phyloP scores from a whole-genome alignment of 2,888 invertebrate species.

The Ecliptopera silaceata region DNA sequence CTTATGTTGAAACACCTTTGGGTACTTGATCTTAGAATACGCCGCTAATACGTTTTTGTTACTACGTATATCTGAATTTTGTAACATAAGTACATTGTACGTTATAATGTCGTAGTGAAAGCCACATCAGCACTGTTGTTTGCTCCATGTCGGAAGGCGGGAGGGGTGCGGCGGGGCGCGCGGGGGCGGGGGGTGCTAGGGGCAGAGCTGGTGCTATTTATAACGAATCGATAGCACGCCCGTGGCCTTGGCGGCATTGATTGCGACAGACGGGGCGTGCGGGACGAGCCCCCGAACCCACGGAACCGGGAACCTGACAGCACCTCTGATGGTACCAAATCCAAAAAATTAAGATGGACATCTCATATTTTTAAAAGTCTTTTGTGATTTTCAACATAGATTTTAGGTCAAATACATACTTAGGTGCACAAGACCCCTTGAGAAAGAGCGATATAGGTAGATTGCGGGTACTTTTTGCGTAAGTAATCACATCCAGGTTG shows the following conservation, averaged over 20 bases:
- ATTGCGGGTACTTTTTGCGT: no score
- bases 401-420: no score
- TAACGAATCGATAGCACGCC: slow-evolving; percentile 77
- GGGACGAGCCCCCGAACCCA: slow-evolving; percentile 67
- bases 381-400: no score
- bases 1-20: background rate
- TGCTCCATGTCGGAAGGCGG: slow-evolving; percentile 21
- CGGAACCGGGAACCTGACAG: slow-evolving; percentile 1
- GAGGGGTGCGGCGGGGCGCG: slow-evolving; percentile 33
- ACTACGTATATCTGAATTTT: no score
- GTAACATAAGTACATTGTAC: no score
- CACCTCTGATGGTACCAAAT: background rate
- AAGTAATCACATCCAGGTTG: no score
- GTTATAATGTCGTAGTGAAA: background rate
- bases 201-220: slow-evolving; percentile 73
- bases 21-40: no score
- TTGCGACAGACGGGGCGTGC: slow-evolving; percentile 55
- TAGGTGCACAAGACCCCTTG: no score
- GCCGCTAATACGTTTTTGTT: background rate
- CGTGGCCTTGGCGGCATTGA: slow-evolving; percentile 79
- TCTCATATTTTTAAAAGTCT: no score
- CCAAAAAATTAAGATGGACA: background rate
- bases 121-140: background rate
- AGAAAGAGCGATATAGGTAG: no score
- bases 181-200: slow-evolving; percentile 43